These are phyloP conservation scores for Eueides isabella DNA, from an alignment of 1,140 invertebrate genomes.

Conservation along the genomic window DNA sequence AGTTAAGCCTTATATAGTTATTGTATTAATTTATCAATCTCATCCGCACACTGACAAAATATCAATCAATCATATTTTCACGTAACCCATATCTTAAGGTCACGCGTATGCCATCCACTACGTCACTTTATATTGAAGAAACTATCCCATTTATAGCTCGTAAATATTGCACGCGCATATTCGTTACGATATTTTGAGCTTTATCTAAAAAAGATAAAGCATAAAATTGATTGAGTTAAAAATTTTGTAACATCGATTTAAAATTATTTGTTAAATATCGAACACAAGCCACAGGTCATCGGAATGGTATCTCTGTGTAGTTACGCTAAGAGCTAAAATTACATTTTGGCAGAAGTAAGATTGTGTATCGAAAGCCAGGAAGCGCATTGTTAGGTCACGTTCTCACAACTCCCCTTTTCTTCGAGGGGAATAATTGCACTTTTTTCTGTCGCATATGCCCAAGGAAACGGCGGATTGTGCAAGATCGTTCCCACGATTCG, in stretches of 20 bases:
- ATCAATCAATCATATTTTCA: constrained; percentile 78
- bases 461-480: constrained; percentile 77
- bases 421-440: constrained; percentile 80
- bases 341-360: constrained; percentile 48
- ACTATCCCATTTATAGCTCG: constrained; percentile 55
- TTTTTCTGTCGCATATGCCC: constrained; percentile 81
- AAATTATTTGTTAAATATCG: constrained; percentile 69
- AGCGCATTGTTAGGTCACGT: constrained; percentile 81
- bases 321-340: constrained; percentile 62
- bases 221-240: constrained; percentile 31
- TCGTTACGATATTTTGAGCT: constrained; percentile 37
- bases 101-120: constrained; percentile 75
- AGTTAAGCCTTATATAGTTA: not conserved
- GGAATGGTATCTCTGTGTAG: constrained; percentile 57
- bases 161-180: constrained; percentile 42
- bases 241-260: constrained; percentile 58
- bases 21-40: not conserved
- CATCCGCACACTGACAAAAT: constrained; percentile 49
- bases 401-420: constrained; percentile 81
- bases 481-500: constrained; percentile 79
- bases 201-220: constrained; percentile 36
- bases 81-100: constrained; percentile 75
- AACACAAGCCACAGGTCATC: constrained; percentile 51
- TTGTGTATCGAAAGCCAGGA: constrained; percentile 78
- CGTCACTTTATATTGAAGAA: constrained; percentile 70